Base-by-base conservation (phyloP, 2,797 vertebrate genomes). In the Dipus sagitta region DNA sequence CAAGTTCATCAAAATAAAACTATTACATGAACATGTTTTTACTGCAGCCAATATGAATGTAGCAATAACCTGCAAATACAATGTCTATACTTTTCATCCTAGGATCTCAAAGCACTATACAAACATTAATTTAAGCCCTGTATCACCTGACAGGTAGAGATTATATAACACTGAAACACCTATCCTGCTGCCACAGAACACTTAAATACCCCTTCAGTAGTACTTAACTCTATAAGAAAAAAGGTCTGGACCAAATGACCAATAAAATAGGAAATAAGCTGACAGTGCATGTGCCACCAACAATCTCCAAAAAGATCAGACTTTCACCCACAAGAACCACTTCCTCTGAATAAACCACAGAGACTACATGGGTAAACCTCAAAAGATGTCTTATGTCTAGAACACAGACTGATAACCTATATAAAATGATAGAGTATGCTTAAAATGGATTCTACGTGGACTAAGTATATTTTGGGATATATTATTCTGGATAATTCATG, bases 271-370 rank as follows among this genome's bases (percentile, higher is more conserved):
- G 96, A 97, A 97, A 92, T 90, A 91, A 91, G 79, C 68, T 93
- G 93, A 94, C 93, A 93, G 38, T 47, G 88, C 88, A 92, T 95
- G 52, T 92, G 81, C 91, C 92, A 96, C 96, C 91, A 96, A 95
- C 95, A 96, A 96, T 92, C 94, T 96, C 93, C 34, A n/a, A 97
- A 94, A 96, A 91, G 97, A 98, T 98, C 96, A 95, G 94, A 98
- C 97, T 96, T 95, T 97, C 3, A 64, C 96, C 98, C 98, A 92
- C 98, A 98, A 54, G 92, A 98, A 97, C 98, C 98, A 92, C 98
- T 98, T 98, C 98, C 98, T 80, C 96, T 93, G 47, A 92, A 11
- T 54, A 96, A 96, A 98, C 98, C 98, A 54, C 98, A 98, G 86
- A 88, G 74, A 88, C 96, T 70, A 67, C 17, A 85, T 93, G 82